phyloP scores from a whole-genome alignment of 2,888 invertebrate species.

The Dastarcus helophoroides region DNA sequence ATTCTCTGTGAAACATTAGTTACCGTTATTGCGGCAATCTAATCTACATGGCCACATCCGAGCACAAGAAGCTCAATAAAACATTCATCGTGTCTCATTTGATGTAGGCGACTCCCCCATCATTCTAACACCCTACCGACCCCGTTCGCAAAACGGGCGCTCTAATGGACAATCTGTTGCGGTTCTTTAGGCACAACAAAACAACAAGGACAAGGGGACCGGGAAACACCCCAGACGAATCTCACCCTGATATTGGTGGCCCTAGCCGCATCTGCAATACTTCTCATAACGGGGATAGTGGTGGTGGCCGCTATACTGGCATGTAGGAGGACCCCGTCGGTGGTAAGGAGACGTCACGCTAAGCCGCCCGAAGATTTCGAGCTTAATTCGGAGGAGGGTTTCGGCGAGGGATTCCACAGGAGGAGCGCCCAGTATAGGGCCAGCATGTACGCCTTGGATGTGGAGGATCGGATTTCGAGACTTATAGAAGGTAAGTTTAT shows the following conservation, averaged over 20 bases:
- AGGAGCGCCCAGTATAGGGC: conserved; percentile 35
- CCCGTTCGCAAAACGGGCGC: no score
- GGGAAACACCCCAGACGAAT: conserved; percentile 21
- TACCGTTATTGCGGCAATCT: no score
- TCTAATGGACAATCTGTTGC: conserved; percentile 20
- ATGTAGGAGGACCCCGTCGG: conserved; percentile 26
- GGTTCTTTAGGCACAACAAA: conserved; percentile 20
- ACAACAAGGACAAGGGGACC: conserved; percentile 16
- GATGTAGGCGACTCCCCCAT: no score
- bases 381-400: conserved; percentile 33
- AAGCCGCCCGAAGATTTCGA: conserved; percentile 34
- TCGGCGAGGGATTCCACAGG: conserved; percentile 35
- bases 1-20: no score
- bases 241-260: conserved; percentile 34
- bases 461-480: conserved; percentile 29
- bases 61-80: no score
- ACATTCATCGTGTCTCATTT: no score
- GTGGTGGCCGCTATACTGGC: conserved; percentile 31
- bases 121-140: no score
- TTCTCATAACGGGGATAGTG: conserved; percentile 32
- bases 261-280: conserved; percentile 29
- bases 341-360: conserved; percentile 20
- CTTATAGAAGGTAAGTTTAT: conserved; percentile 24
- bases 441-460: conserved; percentile 32
- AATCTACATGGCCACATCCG: no score